Conservation (phyloP, 2,888 invertebrate species). For the Leuctra nigra region DNA sequence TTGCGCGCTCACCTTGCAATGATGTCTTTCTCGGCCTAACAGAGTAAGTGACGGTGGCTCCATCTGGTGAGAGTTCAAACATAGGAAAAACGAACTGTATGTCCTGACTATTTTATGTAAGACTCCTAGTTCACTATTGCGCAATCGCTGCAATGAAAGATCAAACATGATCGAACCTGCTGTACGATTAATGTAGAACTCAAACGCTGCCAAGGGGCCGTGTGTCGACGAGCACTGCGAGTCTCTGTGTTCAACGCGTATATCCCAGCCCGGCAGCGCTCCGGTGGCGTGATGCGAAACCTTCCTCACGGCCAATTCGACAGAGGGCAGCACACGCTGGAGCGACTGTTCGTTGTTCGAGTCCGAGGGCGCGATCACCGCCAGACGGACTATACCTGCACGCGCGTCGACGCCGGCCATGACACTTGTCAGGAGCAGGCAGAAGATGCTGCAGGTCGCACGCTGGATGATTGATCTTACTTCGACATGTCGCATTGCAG, state of each 20-base stretch:
- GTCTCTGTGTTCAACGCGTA: conserved; percentile 62
- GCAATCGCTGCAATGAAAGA: too few species aligned
- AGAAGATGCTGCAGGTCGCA: too few species aligned
- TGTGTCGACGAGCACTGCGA: conserved; percentile 69
- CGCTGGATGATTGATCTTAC: too few species aligned
- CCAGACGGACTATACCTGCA: conserved; percentile 48
- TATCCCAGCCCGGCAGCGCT: conserved; percentile 59
- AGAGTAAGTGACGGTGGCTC: too few species aligned
- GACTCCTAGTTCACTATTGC: too few species aligned
- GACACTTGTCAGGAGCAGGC: neutral
- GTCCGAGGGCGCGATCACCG: conserved; percentile 57
- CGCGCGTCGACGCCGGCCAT: neutral
- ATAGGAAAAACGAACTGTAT: too few species aligned
- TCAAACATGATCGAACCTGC: conserved; percentile 51
- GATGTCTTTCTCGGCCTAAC: too few species aligned
- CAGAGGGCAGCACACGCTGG: conserved; percentile 60
- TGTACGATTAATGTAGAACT: conserved; percentile 59
- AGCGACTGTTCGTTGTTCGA: conserved; percentile 54
- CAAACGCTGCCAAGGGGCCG: conserved; percentile 72
- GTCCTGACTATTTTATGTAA: too few species aligned
- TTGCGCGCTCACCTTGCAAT: too few species aligned
- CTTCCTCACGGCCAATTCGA: conserved; percentile 59
- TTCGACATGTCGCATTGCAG: neutral
- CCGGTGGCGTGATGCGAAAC: conserved; percentile 50
- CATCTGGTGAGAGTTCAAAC: too few species aligned